phyloP scores from a whole-genome alignment of 1,140 invertebrate genomes.

The Heliothis subflexa region DNA sequence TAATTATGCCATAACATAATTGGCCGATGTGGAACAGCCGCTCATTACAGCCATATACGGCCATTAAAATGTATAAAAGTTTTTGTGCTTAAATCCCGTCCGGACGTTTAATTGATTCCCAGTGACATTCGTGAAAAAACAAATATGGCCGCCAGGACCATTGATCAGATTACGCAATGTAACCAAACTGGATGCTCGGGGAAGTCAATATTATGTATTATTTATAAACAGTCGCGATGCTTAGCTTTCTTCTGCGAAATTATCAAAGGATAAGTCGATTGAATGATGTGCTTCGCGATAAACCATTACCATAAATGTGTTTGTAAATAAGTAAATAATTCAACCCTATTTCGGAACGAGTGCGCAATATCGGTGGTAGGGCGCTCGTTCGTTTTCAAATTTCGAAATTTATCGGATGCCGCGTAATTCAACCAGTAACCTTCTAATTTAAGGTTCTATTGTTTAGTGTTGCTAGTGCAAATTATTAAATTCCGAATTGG shows the following conservation, averaged over 20 bases:
- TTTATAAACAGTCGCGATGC: conserved; percentile 71
- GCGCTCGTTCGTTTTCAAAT: conserved; percentile 45
- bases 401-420: conserved; percentile 62
- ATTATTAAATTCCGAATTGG: conserved; percentile 74
- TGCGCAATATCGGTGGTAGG: conserved; percentile 18
- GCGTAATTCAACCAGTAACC: conserved; percentile 60
- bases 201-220: conserved; percentile 80
- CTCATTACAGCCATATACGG: conserved; percentile 33
- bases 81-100: conserved; percentile 62
- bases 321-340: conserved; percentile 41
- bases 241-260: conserved; percentile 56
- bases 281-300: conserved; percentile 39
- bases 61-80: conserved; percentile 41
- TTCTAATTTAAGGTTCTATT: conserved; percentile 75
- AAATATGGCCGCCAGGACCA: conserved; percentile 73
- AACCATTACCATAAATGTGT: conserved; percentile 32
- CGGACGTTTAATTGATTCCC: conserved; percentile 80
- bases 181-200: conserved; percentile 77
- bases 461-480: conserved; percentile 72
- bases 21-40: conserved; percentile 17
- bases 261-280: conserved; percentile 35
- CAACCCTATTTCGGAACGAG: conserved; percentile 34
- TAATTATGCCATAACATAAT: conserved; percentile 61
- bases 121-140: conserved; percentile 65
- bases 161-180: conserved; percentile 84